Percentiles rank a stretch among this genome's conserved stretches.
phyloP scores from a whole-genome alignment of 2,888 invertebrate species.

The Pseudococcus longispinus region DNA sequence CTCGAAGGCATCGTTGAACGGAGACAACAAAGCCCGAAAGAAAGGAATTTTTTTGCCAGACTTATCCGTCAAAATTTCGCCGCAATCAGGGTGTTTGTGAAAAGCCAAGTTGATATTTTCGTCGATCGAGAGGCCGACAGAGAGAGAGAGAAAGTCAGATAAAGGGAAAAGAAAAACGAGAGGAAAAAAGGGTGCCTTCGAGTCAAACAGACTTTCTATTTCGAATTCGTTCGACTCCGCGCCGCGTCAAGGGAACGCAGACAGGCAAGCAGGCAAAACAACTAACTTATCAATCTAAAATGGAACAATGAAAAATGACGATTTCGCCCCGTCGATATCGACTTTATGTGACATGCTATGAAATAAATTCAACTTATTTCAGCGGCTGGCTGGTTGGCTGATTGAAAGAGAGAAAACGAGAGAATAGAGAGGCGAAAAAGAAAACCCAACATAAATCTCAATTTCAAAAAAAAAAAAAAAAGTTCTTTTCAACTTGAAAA shows the following conservation, averaged over 20 bases:
- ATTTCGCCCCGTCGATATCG: conserved; percentile 23
- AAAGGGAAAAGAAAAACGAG: neutral
- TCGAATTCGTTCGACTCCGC: conserved; percentile 1
- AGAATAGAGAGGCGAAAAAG: neutral
- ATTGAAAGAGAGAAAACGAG: conserved; percentile 16
- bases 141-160: neutral
- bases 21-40: neutral
- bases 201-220: conserved; percentile 22
- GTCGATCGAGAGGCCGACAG: neutral
- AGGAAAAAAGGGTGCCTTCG: neutral
- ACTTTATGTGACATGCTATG: conserved; percentile 7
- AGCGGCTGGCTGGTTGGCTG: conserved; percentile 17
- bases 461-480: neutral
- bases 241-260: neutral
- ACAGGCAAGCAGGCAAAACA: neutral
- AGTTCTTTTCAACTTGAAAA: neutral
- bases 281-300: conserved; percentile 34
- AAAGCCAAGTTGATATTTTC: neutral
- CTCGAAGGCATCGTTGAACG: neutral
- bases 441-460: conserved; percentile 23
- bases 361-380: conserved; percentile 41
- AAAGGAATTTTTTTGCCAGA: neutral
- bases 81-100: conserved; percentile 11
- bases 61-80: neutral
- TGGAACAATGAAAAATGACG: conserved; percentile 40